Evolutionary conservation across 2,113 vertebrate genomes (phyloP), one percentile per base, ranked within the genome.

Genomic region (Brachypodius melanocephalos): DNA sequence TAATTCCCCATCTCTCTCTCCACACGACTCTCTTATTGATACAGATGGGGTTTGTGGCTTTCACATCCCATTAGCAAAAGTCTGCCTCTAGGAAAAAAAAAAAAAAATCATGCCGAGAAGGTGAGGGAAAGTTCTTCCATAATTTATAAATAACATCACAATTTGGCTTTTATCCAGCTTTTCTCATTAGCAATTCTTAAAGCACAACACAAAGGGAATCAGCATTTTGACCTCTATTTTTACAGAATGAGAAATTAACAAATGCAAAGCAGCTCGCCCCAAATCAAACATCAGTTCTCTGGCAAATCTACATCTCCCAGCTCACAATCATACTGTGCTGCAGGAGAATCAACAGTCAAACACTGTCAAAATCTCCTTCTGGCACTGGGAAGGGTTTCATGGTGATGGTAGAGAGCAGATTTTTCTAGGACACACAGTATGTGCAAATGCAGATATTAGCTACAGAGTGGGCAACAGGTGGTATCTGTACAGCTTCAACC

Each of bases 171-270:
- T 81, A 54, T 63, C 18, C 57, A n/a, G 74, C 12, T 68, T 71
- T 80, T 91, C 69, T 77, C 90, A 92, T 80, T 77, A 85, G 48
- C 62, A 80, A 49, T 83, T 86, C 85, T 88, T 77, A 74, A 55
- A 74, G 79, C 19, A 32, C 29, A 51, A 49, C 38, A 77, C 45
- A 66, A 91, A 75, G 29, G 28, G 38, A 85, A 76, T 55, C 58
- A 54, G 38, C 51, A 83, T 65, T 76, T 54, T 79, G n/a, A 79
- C 42, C 51, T 80, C 74, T 72, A 8, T 66, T 78, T 46, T 36
- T 58, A 81, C 49, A 79, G 58, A 65, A 69, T 24, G 45, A 49
- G 45, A 85, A 84, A 67, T 20, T 17, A 82, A 38, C 40, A 32
- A 61, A 79, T 32, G 75, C 26, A 61, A 93, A 88, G 46, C 59